Percentiles rank a stretch among this genome's conserved stretches.
phyloP scores from a whole-genome alignment of 1,140 invertebrate species.

The Diachasma alloeum region DNA sequence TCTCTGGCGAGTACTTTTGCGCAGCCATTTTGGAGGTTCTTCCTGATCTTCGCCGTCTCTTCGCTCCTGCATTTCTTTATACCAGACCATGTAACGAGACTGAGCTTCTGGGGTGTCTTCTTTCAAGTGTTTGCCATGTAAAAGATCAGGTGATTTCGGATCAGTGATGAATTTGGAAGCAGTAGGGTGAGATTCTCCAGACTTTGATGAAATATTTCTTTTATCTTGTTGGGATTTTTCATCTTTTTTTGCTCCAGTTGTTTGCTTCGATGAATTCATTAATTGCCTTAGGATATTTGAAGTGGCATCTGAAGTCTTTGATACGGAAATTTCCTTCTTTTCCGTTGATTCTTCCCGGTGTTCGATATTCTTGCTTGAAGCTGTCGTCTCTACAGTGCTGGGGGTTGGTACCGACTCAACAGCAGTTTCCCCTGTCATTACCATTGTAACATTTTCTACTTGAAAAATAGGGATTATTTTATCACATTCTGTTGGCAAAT shows the following conservation, averaged over 20 bases:
- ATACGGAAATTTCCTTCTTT: not conserved
- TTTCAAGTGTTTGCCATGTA: constrained; percentile 1
- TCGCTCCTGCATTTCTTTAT: constrained; percentile 58
- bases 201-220: not conserved
- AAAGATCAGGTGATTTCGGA: not conserved
- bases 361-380: not conserved
- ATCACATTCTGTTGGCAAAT: not conserved
- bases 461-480: not conserved
- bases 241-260: not conserved
- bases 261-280: not conserved
- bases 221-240: not conserved
- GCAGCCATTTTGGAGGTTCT: constrained; percentile 49
- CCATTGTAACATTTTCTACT: not conserved
- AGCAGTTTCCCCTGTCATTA: not conserved
- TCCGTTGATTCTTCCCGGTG: not conserved
- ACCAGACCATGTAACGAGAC: constrained; percentile 69
- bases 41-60: constrained; percentile 50
- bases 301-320: not conserved
- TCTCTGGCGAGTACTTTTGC: constrained; percentile 37
- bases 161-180: not conserved
- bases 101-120: constrained; percentile 42
- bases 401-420: not conserved
- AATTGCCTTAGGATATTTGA: not conserved
- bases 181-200: not conserved
- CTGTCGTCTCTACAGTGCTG: not conserved